Evolutionary conservation across 2,888 invertebrate species (phyloP), one percentile per base, ranked within the genome.

Genomic region (Linnaemya tessellans): DNA sequence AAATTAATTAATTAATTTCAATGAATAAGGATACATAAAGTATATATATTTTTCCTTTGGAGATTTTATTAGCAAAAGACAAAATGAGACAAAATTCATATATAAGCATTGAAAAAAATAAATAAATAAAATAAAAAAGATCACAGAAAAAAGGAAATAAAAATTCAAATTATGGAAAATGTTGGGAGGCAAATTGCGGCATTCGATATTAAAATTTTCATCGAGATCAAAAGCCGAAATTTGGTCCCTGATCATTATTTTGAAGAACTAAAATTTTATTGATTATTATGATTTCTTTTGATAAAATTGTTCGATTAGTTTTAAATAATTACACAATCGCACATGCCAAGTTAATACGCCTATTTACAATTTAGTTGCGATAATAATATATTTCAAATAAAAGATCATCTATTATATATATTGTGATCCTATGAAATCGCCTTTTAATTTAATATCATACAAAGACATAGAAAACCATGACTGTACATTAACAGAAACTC

Each of bases 341-440:
- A 68, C 30, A 25, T 30, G 30, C 30, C 30, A 30, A 30, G 30
- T 30, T 30, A 30, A 30, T 67, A 41, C 13, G 3, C 15, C 7
- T 71, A 38, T n/a, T 65, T n/a, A 60, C 49, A 56, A 41, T 8
- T 30, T 43, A 60, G 0, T 15, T 58, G 8, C 35, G 18, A 46
- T n/a, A 49, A 18, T 49, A 49, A 49, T 56, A 15, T 35, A 11
- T 43, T 35, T 35, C 35, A 65, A 49, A 54, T 78, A 49, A 81
- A 81, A 84, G 84, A 80, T 84, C 84, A 67, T 84, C 77, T 78
- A 73, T 80, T 78, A 74, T n/a, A n/a, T n/a, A n/a, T n/a, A 46
- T 70, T 73, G 46, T 67, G 38, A 49, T 77, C 41, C 51, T 80
- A 64, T 46, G 22, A 71, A 64, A 60, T 41, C 0, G n/a, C 15